Conservation (phyloP, 2,797 vertebrate genomes). For the Lagodon rhomboides region DNA sequence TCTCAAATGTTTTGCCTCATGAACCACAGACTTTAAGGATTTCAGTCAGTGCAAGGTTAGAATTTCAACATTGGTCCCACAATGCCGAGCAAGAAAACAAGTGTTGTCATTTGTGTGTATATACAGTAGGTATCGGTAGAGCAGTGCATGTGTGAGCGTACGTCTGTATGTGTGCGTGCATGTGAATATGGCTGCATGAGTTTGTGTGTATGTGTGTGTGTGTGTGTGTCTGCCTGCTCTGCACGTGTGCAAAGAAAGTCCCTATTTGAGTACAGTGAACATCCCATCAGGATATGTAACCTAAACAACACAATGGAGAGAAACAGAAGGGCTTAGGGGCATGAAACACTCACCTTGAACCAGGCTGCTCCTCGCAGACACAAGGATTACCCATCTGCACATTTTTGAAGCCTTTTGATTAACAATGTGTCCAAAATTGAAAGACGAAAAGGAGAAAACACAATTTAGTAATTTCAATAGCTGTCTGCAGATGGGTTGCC, state of each 20-base stretch:
- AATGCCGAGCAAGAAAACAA: neutral
- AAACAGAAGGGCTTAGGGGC: constrained; percentile 82
- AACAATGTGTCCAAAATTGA: constrained; percentile 88
- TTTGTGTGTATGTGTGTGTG: neutral
- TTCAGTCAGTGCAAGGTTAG: constrained; percentile 29
- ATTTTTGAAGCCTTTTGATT: constrained; percentile 90
- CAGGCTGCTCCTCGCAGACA: constrained; percentile 85
- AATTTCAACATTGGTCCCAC: constrained; percentile 7
- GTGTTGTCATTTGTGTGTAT: too few species aligned
- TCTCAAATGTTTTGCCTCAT: neutral
- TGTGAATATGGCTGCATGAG: constrained; percentile 31
- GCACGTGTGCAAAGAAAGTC: constrained; percentile 58
- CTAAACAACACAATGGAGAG: constrained; percentile 81
- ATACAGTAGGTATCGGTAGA: neutral
- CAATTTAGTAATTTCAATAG: constrained; percentile 88
- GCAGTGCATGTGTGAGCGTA: constrained; percentile 7
- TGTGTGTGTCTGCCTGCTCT: constrained; percentile 26
- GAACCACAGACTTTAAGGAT: constrained; percentile 16
- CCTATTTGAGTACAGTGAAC: constrained; percentile 72
- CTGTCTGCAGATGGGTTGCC: constrained; percentile 88
- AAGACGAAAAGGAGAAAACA: constrained; percentile 85
- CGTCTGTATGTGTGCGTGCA: constrained; percentile 19
- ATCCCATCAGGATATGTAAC: constrained; percentile 83
- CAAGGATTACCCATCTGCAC: constrained; percentile 90
- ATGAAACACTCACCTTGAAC: constrained; percentile 90